A percentile compares a stretch with the other conserved stretches of the same genome.
phyloP scores from a whole-genome alignment of 2,797 vertebrate genomes.

The Calcarius lapponicus region DNA sequence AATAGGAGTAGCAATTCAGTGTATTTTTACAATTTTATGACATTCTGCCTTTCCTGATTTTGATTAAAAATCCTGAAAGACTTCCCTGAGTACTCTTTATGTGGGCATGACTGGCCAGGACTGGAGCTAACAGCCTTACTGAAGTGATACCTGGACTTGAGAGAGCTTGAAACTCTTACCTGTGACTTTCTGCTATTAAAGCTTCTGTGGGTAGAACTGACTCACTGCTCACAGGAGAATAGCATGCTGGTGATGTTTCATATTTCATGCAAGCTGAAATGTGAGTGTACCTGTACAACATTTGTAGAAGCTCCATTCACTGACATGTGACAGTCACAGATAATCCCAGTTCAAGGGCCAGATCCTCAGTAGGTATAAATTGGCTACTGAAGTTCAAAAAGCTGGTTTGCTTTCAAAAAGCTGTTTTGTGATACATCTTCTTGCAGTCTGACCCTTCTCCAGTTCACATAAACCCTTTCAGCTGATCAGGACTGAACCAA shows the following conservation, averaged over 20 bases:
- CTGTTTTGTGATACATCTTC: neutral
- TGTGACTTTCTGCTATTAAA: neutral
- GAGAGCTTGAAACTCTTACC: neutral
- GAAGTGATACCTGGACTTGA: neutral
- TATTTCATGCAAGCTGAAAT: neutral
- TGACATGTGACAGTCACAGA: neutral
- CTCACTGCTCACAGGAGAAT: neutral
- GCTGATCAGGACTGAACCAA: neutral
- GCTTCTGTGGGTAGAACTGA: neutral
- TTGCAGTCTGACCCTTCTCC: neutral
- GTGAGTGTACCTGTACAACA: neutral
- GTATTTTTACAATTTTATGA: neutral
- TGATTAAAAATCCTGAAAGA: neutral
- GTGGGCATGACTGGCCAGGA: neutral
- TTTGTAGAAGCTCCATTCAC: neutral
- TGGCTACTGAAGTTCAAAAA: neutral
- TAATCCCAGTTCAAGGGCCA: constrained; percentile 21
- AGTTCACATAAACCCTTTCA: neutral
- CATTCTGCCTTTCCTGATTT: neutral
- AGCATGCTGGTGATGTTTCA: neutral
- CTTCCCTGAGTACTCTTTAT: neutral
- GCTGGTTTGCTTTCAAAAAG: neutral
- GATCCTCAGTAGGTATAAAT: constrained; percentile 12
- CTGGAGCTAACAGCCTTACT: neutral
- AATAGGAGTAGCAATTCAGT: neutral